Base-by-base conservation (phyloP, 1,140 invertebrate species). In the Apis laboriosa region DNA sequence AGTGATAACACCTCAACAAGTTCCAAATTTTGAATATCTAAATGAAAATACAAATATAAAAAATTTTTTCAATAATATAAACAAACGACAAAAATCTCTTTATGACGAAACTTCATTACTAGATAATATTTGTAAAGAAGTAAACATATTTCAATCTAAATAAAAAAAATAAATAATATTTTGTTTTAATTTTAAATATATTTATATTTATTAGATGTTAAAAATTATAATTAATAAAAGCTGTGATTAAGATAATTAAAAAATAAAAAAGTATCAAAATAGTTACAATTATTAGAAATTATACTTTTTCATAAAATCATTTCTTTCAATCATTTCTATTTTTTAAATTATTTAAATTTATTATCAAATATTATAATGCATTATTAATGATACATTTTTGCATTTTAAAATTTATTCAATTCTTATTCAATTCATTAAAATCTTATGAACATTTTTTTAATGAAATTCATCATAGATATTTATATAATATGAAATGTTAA, bases 31-130 rank as follows among this genome's bases (percentile, higher is more conserved):
- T 12, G 94, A 95, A 73, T 93, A 93, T 79, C 90, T 91, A 9
- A 53, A 28, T 19, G 15, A 21, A 24, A 60, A 68, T 24, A 9
- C 43, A 67, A 87, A 53, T n/a, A 56, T 64, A 49, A 94, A 94
- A 73, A 92, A 94, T 80, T 93, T 94, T 12, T 95, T 95, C 84
- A 92, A 93, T 51, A 91, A 92, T 56, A 93, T 8, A 12, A 43
- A 92, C 55, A 92, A 93, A 58, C 89, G 95, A 84, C 95, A 95
- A 81, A 95, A 95, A 67, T 96, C 95, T 51, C 86, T 96, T 2
- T 96, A 96, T 82, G 95, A 96, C 80, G 95, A 96, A 92, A 96
- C 95, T 56, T 95, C 95, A 67, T 90, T 96, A 34, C 94, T 95
- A 83, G 95, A 95, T 95, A 92, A 88, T 56, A 53, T 19, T 67